These are phyloP conservation scores for Drosophila sechellia DNA, from an alignment of 1,140 invertebrate genomes.

Conservation along the genomic window DNA sequence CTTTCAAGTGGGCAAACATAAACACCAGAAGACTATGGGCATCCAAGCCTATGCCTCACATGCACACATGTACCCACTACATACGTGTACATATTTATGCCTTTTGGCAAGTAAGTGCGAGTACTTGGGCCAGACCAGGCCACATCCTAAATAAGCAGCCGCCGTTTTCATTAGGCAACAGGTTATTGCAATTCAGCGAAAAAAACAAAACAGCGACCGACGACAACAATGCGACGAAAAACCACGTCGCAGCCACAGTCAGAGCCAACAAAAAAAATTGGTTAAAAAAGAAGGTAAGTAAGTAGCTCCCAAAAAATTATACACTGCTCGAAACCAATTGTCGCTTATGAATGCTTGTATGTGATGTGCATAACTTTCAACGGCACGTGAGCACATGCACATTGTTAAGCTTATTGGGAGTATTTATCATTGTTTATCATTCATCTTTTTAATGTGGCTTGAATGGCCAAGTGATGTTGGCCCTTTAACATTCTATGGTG, in stretches of 20 bases:
- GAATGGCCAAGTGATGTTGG: constrained; percentile 14
- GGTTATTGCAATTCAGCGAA: constrained; percentile 81
- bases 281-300: constrained; percentile 40
- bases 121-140: constrained; percentile 48
- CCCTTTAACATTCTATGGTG: constrained; percentile 6
- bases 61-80: background rate
- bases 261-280: constrained; percentile 20
- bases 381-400: constrained; percentile 7
- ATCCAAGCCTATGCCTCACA: constrained; percentile 13
- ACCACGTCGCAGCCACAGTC: constrained; percentile 30
- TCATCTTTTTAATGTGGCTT: constrained; percentile 9
- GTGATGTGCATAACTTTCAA: constrained; percentile 35
- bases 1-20: constrained; percentile 63
- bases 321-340: constrained; percentile 65
- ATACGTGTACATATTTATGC: constrained; percentile 12
- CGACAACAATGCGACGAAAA: constrained; percentile 64
- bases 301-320: constrained; percentile 77
- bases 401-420: constrained; percentile 33
- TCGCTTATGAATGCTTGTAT: constrained; percentile 43
- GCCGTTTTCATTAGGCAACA: constrained; percentile 75
- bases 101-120: constrained; percentile 21
- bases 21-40: constrained; percentile 29
- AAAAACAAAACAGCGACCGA: constrained; percentile 43
- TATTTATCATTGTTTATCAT: constrained; percentile 37
- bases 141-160: constrained; percentile 77